Percentiles rank a stretch among this genome's conserved stretches.
phyloP scores from a whole-genome alignment of 2,797 vertebrate species.

The Tiaroga cobitis region DNA sequence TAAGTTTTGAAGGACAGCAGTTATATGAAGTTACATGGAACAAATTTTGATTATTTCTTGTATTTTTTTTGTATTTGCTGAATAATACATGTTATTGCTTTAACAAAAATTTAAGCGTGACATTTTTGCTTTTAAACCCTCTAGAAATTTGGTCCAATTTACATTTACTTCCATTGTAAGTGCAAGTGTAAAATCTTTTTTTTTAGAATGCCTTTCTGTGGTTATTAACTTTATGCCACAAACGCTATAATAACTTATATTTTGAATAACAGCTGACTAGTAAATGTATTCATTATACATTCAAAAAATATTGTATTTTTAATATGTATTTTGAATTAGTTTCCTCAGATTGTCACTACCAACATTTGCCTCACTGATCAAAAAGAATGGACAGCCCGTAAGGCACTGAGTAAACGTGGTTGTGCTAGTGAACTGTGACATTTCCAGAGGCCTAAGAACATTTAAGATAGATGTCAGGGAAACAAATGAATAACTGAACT shows the following conservation, averaged over 20 bases:
- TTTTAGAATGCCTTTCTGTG: background rate
- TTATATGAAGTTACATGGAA: no score
- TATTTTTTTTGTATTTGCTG: no score
- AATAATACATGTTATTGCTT: no score
- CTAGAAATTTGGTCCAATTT: background rate
- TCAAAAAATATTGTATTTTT: background rate
- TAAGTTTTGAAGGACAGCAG: background rate
- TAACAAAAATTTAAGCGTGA: no score
- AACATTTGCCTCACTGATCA: conserved; percentile 13
- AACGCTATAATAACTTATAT: background rate
- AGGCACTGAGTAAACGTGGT: background rate
- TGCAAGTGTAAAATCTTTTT: background rate
- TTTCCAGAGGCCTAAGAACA: conserved; percentile 38
- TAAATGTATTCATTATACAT: background rate
- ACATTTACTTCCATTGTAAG: background rate
- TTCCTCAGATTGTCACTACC: background rate
- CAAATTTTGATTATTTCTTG: no score
- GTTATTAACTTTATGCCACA: background rate
- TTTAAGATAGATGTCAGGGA: conserved; percentile 20
- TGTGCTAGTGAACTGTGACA: conserved; percentile 13
- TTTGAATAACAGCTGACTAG: background rate
- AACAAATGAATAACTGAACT: conserved; percentile 34
- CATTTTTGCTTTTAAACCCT: background rate
- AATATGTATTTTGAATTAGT: background rate
- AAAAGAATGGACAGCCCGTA: background rate